Base-by-base conservation (phyloP, 2,888 invertebrate species). In the Creontiades dilutus region DNA sequence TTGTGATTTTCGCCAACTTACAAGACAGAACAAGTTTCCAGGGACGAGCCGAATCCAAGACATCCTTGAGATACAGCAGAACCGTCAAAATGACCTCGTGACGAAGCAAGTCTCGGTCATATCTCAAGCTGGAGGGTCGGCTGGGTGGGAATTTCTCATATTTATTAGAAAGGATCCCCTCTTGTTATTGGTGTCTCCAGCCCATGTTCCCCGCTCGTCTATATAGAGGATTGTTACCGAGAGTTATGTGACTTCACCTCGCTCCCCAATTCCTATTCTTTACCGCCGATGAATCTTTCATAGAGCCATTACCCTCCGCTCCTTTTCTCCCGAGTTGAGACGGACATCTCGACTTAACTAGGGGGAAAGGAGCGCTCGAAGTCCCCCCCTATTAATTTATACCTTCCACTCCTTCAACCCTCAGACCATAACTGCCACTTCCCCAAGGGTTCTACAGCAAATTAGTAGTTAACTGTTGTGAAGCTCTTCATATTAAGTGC, bases 111-210 rank as follows among this genome's bases (percentile, higher is more conserved):
- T n/a, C 47, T n/a, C 75, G 47, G 78, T 47, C 37, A 78, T 78
- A 78, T 78, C 78, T 78, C 78, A 78, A 78, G 47, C 78, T 78
- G 16, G 75, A 75, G 78, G 46, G 78, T 37, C 16, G 78, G 37
- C 37, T 12, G 37, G n/a, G 37, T 46, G 46, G 78, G 46, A 78
- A 46, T 78, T 78, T 78, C 78, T 78, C 78, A 84, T 89, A 89
- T 89, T 89, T 89, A 89, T 89, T 89, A 89, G 82, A 57, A 81
- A 68, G 57, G 52, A 52, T 28, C 46, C 89, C 84, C 88, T 84
- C 85, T 91, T 90, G 91, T 88, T 91, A 90, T 90, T 91, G 90
- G 90, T 85, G 90, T 89, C 88, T 68, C 27, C 78, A 9, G 68
- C 75, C 68, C 68, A 19, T 86, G 86, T 68, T 75, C 37, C 28